Conservation (phyloP, 1,140 invertebrate species). For the Leptinotarsa texana region DNA sequence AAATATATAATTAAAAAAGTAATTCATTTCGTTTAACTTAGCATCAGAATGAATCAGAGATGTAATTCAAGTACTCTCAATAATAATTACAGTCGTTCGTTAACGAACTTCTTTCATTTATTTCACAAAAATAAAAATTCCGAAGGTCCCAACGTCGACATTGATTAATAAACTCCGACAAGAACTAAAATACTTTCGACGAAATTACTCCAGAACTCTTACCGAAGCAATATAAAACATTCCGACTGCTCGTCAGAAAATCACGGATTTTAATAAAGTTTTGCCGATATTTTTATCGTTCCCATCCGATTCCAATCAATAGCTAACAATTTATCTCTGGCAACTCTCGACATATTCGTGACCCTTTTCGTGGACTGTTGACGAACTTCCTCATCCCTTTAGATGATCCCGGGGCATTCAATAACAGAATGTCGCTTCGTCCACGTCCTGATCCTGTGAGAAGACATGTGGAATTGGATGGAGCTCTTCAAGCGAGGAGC, state of each 20-base stretch:
- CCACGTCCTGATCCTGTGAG: constrained; percentile 41
- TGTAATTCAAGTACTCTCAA: background rate
- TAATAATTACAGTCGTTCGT: background rate
- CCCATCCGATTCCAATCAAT: background rate
- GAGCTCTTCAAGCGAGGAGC: constrained; percentile 43
- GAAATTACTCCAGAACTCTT: background rate
- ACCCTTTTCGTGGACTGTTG: constrained; percentile 34
- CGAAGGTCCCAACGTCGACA: background rate
- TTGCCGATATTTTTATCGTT: background rate
- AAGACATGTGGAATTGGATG: constrained; percentile 48
- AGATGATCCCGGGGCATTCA: constrained; percentile 45
- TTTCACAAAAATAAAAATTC: background rate
- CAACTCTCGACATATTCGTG: constrained; percentile 12
- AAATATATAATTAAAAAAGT: too few species aligned
- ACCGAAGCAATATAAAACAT: background rate
- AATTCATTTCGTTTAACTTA: too few species aligned
- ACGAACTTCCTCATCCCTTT: constrained; percentile 28
- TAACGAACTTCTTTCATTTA: background rate
- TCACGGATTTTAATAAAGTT: constrained; percentile 3
- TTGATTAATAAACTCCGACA: background rate
- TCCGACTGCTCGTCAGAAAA: constrained; percentile 1
- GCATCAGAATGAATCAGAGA: too few species aligned
- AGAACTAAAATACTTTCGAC: background rate
- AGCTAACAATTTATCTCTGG: background rate
- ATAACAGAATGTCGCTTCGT: constrained; percentile 50